phyloP scores from a whole-genome alignment of 2,888 invertebrate genomes.

The Ceramica pisi region DNA sequence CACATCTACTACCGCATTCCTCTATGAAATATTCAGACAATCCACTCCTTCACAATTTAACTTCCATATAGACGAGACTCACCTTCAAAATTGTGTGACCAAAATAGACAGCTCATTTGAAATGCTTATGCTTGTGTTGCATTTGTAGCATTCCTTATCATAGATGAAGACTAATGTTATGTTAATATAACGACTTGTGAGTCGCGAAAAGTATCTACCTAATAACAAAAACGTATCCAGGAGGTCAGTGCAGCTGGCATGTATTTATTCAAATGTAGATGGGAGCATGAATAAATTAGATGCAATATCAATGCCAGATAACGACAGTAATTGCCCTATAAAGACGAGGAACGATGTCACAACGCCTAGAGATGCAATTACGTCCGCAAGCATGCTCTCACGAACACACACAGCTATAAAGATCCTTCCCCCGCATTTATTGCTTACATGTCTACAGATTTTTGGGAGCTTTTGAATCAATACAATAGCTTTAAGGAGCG shows the following conservation, averaged over 20 bases:
- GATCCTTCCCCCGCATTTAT: conserved; percentile 79
- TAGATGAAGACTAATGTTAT: conserved; percentile 71
- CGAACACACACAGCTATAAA: conserved; percentile 82
- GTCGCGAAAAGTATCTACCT: conserved; percentile 69
- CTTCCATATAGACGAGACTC: conserved; percentile 62
- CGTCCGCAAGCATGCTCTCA: conserved; percentile 84
- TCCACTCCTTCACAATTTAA: conserved; percentile 70
- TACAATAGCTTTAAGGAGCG: conserved; percentile 68
- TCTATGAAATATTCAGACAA: conserved; percentile 79
- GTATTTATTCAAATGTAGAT: conserved; percentile 84
- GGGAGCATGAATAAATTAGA: conserved; percentile 86
- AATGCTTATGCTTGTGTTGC: conserved; percentile 46
- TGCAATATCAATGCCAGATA: conserved; percentile 90
- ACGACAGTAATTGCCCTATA: conserved; percentile 89
- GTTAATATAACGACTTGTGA: conserved; percentile 73
- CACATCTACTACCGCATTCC: conserved; percentile 68
- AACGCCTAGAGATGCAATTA: conserved; percentile 88
- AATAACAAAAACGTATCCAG: conserved; percentile 68
- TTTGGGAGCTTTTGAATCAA: conserved; percentile 75
- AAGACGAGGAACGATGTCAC: conserved; percentile 88
- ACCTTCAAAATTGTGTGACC: conserved; percentile 45
- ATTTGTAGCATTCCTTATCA: conserved; percentile 70
- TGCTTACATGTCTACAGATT: conserved; percentile 79
- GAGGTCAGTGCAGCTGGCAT: conserved; percentile 81
- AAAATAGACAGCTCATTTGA: conserved; percentile 70